Evolutionary conservation across 2,797 vertebrate genomes (phyloP).

Genomic region (Rhodeus uyekii): DNA sequence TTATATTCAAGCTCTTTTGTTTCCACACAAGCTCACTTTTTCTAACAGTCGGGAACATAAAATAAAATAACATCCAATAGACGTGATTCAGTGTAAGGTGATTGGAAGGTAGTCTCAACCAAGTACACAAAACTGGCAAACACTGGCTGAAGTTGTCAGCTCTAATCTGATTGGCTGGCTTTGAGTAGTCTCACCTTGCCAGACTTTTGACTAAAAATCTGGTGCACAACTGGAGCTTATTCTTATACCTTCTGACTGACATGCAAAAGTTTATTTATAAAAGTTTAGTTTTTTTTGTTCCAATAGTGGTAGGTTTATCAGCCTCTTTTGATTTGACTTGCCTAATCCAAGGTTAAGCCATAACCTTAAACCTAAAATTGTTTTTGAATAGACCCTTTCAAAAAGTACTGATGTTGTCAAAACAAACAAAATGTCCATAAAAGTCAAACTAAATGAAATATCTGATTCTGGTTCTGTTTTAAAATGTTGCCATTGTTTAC

Average conservation of each 20-base stretch:
- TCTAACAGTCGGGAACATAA: background rate
- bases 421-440: too few species aligned
- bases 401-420: background rate
- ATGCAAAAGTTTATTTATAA: background rate
- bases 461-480: background rate
- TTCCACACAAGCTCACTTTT: background rate
- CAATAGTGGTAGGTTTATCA: background rate
- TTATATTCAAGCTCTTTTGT: background rate
- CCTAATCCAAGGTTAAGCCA: background rate
- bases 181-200: background rate
- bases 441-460: background rate
- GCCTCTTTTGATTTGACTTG: background rate
- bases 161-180: background rate
- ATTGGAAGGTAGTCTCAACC: background rate
- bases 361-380: background rate
- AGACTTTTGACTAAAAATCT: background rate
- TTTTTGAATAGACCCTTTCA: slow-evolving; percentile 7
- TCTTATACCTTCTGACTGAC: background rate
- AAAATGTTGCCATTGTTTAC: background rate
- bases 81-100: background rate
- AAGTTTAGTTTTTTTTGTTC: background rate
- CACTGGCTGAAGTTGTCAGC: background rate
- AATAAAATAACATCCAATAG: background rate
- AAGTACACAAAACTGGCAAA: background rate
- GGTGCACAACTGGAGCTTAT: background rate